Base-by-base conservation (phyloP, 2,888 invertebrate species). In the Morpho helenor region DNA sequence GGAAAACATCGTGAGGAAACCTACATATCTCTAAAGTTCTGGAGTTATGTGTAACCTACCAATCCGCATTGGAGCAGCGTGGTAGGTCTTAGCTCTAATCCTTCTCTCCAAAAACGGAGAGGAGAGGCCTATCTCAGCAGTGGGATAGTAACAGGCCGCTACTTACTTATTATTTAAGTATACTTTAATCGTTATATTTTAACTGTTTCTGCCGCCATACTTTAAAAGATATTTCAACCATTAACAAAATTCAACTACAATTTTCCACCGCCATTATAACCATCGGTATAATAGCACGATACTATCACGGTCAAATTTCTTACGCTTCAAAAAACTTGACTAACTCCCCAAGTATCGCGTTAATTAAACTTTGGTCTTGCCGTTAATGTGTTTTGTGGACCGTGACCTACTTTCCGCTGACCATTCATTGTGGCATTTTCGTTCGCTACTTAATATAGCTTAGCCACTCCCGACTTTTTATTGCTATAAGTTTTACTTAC, bases 381-480 rank as follows among this genome's bases (percentile, higher is more conserved):
- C 56, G 60, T 60, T 64, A 62, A 64, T 64, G 62, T 60, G 56
- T 60, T 64, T 57, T 47, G 56, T 56, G 62, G 62, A 53, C 59
- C 59, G 57, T 58, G 62, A 56, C 63, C 61, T 63, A 63, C 61
- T 59, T 63, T 45, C 57, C 9, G 22, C 22, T 48, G 67, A 65
- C 61, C 65, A 65, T 66, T 64, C 64, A 66, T 57, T 61, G 63
- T 50, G 61, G 58, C 61, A 59, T 65, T 68, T 67, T 64, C 68
- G 66, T 72, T 71, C 64, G 62, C 64, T 60, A 65, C 64, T 66
- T 69, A 70, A 69, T 69, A 70, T 70, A 63, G 63, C 69, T 64
- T 67, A 63, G 59, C 55, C 52, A 61, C 59, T 41, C 57, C 55
- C 55, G 60, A 56, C 56, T 52, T 55, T 43, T 43, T 7, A 43